Evolutionary conservation across 2,113 vertebrate species (phyloP).

Genomic region (Tachysurus fulvidraco): DNA sequence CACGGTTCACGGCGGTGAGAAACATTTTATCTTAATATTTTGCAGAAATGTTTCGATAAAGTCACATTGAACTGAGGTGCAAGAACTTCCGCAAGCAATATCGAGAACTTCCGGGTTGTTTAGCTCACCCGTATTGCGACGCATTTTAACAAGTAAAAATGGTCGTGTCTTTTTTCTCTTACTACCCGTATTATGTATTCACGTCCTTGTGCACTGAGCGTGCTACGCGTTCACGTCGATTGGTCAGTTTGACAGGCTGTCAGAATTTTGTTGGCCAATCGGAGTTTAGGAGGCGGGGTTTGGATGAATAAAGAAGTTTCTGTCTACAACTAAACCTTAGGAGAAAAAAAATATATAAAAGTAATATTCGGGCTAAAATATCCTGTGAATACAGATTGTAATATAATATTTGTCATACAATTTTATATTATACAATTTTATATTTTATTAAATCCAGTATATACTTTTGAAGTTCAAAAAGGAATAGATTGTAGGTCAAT

Average conservation of each 20-base stretch:
- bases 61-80: conserved; percentile 65
- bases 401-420: no score
- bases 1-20: conserved; percentile 71
- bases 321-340: no score
- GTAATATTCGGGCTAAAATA: no score
- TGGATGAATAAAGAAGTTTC: neutral
- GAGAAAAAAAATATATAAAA: no score
- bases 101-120: conserved; percentile 56
- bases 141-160: neutral
- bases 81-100: neutral
- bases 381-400: no score
- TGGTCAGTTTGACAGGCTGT: neutral
- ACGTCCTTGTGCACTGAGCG: neutral
- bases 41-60: conserved; percentile 18
- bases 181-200: neutral
- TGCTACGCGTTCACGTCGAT: neutral
- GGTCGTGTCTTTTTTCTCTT: neutral
- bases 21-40: conserved; percentile 65
- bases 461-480: neutral
- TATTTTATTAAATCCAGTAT: neutral
- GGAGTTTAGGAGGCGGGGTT: neutral
- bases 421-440: neutral
- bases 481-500: neutral
- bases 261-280: neutral
- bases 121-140: neutral